Base-by-base conservation (phyloP, 2,888 invertebrate species). In the Eupelmus urozonus region DNA sequence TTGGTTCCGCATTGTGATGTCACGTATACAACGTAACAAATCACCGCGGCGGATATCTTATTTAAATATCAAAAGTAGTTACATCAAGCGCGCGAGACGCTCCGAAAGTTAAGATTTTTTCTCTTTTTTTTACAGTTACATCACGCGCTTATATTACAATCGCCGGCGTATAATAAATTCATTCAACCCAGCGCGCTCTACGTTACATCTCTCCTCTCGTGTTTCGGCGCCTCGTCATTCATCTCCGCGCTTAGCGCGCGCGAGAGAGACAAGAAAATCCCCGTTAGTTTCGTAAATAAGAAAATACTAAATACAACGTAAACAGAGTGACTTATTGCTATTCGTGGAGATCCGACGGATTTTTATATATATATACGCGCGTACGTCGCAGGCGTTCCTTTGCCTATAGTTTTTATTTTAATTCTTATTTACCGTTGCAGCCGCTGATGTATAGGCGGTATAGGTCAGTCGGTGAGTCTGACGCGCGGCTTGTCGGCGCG, bases 211-310 rank as follows among this genome's bases (percentile, higher is more conserved):
- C 13, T 7, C 45, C 45, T 45, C 9, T 34, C 9, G 3, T 34
- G 45, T 53, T 65, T 66, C 69, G 69, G 63, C 55, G 42, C 42
- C n/a, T n/a, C 66, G 53, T 34, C 73, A 69, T 69, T 62, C 72
- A 72, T 72, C 49, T 65, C 29, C 40, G 18, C 29, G 20, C 2
- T 0, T n/a, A 25, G 45, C 42, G 16, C n/a, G n/a, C n/a, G 16
- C 42, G 40, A 49, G 34, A 16, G 11, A 11, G 29, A 11, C 13
- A 29, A 45, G 49, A 27, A 75, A 57, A 75, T 34, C 18, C 67
- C 79, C 79, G 76, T 79, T 79, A 79, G 79, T 65, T 69, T 67
- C 40, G 57, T 69, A 42, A 72, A 67, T 62, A 71, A 57, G 20
- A 71, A 71, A 51, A 67, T 72, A 76, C 66, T 62, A 76, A 75